These are phyloP conservation scores for Rhynchopsitta pachyrhyncha DNA, from an alignment of 2,113 vertebrate genomes.

Conservation along the genomic window DNA sequence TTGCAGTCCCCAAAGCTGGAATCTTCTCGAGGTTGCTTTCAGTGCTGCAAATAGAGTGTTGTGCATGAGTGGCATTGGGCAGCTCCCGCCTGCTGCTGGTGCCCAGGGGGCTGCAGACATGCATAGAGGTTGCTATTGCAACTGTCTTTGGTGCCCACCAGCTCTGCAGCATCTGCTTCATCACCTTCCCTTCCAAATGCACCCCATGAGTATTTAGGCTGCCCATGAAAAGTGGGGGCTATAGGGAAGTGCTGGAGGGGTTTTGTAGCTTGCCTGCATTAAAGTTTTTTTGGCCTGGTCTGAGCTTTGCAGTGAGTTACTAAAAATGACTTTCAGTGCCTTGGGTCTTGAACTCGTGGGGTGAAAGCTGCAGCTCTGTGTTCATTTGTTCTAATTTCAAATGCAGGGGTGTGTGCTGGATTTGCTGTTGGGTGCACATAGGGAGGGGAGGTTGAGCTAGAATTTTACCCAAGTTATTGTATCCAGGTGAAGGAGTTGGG, in stretches of 20 bases:
- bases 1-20: background rate
- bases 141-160: background rate
- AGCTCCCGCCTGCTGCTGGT: background rate
- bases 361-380: background rate
- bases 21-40: background rate
- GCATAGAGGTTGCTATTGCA: background rate
- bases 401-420: background rate
- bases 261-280: background rate
- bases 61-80: background rate
- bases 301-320: background rate
- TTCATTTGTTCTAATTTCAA: background rate
- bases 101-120: background rate
- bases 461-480: background rate
- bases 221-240: fast-evolving
- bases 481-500: background rate
- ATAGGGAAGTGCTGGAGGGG: background rate
- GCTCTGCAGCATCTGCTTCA: background rate
- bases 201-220: background rate
- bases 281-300: background rate
- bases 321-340: background rate
- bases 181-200: background rate
- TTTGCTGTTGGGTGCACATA: fast-evolving
- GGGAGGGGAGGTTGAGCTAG: background rate
- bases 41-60: background rate
- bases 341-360: background rate